Conservation (phyloP, 2,888 invertebrate species). For the Geophilus truncorum region DNA sequence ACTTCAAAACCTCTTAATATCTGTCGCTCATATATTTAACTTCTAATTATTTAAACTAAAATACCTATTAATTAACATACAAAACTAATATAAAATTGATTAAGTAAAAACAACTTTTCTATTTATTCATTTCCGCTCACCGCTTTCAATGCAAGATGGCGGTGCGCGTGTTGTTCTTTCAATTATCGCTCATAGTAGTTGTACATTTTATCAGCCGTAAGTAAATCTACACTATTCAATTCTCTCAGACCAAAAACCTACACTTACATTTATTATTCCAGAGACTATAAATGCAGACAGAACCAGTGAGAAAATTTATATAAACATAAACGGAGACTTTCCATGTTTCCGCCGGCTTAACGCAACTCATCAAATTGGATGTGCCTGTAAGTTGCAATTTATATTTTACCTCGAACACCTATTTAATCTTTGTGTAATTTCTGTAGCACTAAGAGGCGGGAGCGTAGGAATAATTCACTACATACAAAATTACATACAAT, state of each 20-base stretch:
- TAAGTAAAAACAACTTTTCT: too few species aligned
- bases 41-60: too few species aligned
- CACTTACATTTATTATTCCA: not conserved
- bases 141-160: too few species aligned
- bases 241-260: too few species aligned
- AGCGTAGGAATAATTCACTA: slow-evolving; percentile 18
- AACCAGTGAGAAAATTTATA: slow-evolving; percentile 25
- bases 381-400: not conserved
- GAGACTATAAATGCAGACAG: not conserved
- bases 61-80: too few species aligned
- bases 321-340: not conserved
- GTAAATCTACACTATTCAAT: too few species aligned
- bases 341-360: slow-evolving; percentile 28
- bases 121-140: too few species aligned
- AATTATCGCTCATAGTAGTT: too few species aligned
- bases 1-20: too few species aligned
- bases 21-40: too few species aligned
- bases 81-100: too few species aligned
- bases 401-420: not conserved
- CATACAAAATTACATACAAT: not conserved
- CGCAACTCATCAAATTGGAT: slow-evolving; percentile 28
- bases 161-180: too few species aligned
- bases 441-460: not conserved
- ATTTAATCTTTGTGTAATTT: not conserved
- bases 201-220: not conserved